Evolutionary conservation across 2,888 invertebrate genomes (phyloP), one percentile per base, ranked within the genome.

Genomic region (Pyrochroa serraticornis): DNA sequence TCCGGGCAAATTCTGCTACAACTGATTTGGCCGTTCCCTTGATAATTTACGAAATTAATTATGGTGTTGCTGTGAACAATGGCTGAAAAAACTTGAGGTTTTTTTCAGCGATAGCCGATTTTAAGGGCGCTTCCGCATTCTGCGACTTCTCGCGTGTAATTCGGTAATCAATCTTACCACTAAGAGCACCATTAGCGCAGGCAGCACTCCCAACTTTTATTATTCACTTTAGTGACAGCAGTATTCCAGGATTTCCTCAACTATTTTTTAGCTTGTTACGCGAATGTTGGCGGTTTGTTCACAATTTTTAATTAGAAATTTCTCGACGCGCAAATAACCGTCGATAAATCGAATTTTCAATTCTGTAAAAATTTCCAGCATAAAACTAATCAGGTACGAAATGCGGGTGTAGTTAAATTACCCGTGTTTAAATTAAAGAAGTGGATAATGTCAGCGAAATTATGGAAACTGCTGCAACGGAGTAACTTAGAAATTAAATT

Each of bases 81-180:
- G 8, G 30, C 8, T 33, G 36, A n/a, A 44, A 51, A 45, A 52
- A 44, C 35, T 36, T 43, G 9, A 38, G 9, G 7, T 51, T 43
- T 37, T 51, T 37, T 22, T 52, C 39, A n/a, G 10, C 38, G 52
- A 52, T 47, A 13, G 47, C 37, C 31, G 42, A 42, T 42, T 39
- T 49, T 50, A 34, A 45, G 41, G 50, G 56, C 45, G 33, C 35
- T 54, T 52, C 52, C 48, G 41, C 34, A 38, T 30, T 41, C 35
- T 50, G 51, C 43, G 60, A 55, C 60, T 60, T 60, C 60, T 73
- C 71, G 72, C 73, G 69, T 72, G 72, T 72, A 71, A 73, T 72
- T 71, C 65, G 70, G 71, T 72, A 71, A 72, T 73, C 73, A 72
- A 73, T 73, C 72, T 73, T 72, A 64, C 66, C 47, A 70, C 63